Conservation (phyloP, 2,797 vertebrate species). For the Huso huso region DNA sequence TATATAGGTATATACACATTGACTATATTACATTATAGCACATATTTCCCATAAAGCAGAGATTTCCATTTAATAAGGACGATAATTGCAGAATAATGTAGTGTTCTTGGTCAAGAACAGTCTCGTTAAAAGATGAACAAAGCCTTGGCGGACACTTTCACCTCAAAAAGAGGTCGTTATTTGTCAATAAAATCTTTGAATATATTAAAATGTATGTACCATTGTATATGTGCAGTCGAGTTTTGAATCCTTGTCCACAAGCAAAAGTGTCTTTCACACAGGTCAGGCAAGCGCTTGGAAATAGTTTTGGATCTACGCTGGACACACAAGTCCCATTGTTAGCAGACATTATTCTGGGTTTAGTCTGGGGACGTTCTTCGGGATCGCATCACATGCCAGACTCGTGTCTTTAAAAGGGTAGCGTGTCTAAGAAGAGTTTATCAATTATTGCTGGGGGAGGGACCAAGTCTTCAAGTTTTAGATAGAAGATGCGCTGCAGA, state of each 20-base stretch:
- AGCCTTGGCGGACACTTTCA: slow-evolving; percentile 36
- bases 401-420: slow-evolving; percentile 85
- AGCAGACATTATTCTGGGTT: slow-evolving; percentile 26
- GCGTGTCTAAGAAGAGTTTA: slow-evolving; percentile 97
- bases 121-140: slow-evolving; percentile 41
- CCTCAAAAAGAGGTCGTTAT: slow-evolving; percentile 45
- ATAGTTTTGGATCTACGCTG: too few relatives aligned
- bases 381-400: slow-evolving; percentile 43
- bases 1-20: slow-evolving; percentile 49
- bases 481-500: slow-evolving; percentile 98
- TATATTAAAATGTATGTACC: not conserved
- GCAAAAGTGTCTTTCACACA: slow-evolving; percentile 37
- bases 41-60: slow-evolving; percentile 71
- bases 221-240: not conserved
- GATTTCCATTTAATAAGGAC: slow-evolving; percentile 64
- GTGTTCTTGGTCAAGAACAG: slow-evolving; percentile 38
- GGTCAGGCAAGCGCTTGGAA: slow-evolving; percentile 21
- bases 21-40: slow-evolving; percentile 75
- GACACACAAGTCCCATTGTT: slow-evolving; percentile 8
- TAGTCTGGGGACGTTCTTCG: slow-evolving; percentile 62
- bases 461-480: slow-evolving; percentile 97
- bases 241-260: slow-evolving; percentile 39
- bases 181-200: slow-evolving; percentile 36
- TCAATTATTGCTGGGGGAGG: slow-evolving; percentile 98
- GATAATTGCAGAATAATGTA: slow-evolving; percentile 51